These are phyloP conservation scores for Drosophila orosa DNA, from an alignment of 1,140 invertebrate genomes.

Conservation along the genomic window DNA sequence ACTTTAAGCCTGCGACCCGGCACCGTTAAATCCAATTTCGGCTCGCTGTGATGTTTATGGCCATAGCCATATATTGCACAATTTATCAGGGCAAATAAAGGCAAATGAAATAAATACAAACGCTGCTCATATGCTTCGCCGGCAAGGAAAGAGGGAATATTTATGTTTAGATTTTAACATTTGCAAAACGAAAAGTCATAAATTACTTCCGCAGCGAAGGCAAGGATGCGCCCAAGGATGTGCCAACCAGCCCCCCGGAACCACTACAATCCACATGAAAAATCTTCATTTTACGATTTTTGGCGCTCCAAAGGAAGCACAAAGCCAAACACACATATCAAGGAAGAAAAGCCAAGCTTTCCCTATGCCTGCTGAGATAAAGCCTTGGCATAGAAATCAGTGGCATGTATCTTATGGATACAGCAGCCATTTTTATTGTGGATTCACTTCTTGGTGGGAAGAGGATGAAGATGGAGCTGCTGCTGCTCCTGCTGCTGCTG, in stretches of 20 bases:
- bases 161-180: constrained; percentile 82
- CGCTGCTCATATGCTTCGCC: constrained; percentile 72
- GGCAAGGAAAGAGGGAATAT: constrained; percentile 53
- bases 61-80: constrained; percentile 72
- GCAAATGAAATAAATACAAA: constrained; percentile 77
- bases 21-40: constrained; percentile 66
- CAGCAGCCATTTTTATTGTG: constrained; percentile 82
- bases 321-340: constrained; percentile 71
- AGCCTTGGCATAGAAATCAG: constrained; percentile 79
- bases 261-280: constrained; percentile 78
- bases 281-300: constrained; percentile 83
- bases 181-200: constrained; percentile 83
- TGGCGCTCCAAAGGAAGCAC: constrained; percentile 44
- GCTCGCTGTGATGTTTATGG: constrained; percentile 60
- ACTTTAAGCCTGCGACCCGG: constrained; percentile 54
- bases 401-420: constrained; percentile 82
- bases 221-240: constrained; percentile 72
- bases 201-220: constrained; percentile 80
- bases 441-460: constrained; percentile 65
- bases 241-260: constrained; percentile 9
- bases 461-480: constrained; percentile 37
- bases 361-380: constrained; percentile 66
- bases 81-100: constrained; percentile 80
- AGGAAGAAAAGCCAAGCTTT: constrained; percentile 61
- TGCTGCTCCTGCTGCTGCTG: constrained; percentile 26